Evolutionary conservation across 2,113 vertebrate genomes (phyloP).

Genomic region (Poeciliopsis occidentalis): DNA sequence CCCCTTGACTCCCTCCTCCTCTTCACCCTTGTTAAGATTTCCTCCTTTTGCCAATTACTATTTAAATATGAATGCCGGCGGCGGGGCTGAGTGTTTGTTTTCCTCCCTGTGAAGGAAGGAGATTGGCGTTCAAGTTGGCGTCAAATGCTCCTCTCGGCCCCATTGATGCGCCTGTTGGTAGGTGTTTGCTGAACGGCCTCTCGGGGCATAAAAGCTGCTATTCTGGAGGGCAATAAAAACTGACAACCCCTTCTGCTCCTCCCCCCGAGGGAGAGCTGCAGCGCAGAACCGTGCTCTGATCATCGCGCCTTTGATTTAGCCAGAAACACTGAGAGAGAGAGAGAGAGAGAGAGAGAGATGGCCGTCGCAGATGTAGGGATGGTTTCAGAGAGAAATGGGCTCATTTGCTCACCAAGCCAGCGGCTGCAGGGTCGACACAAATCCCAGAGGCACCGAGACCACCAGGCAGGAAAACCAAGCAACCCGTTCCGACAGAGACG

Average conservation of each 20-base stretch:
- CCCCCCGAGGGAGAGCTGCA: conserved; percentile 20
- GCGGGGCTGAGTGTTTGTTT: conserved; percentile 69
- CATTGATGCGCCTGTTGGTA: conserved; percentile 53
- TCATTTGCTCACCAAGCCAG: conserved; percentile 38
- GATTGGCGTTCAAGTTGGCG: conserved; percentile 38
- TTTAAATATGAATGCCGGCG: conserved; percentile 70
- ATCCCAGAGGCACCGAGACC: conserved; percentile 32
- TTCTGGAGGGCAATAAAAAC: conserved; percentile 51
- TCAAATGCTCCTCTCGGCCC: conserved; percentile 31
- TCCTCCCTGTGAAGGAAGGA: conserved; percentile 43
- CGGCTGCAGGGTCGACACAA: conserved; percentile 35
- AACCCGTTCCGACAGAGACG: neutral
- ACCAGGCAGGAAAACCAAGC: conserved; percentile 16
- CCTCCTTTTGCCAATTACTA: conserved; percentile 58
- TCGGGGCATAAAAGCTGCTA: conserved; percentile 50
- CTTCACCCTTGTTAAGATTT: conserved; percentile 32
- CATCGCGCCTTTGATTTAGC: neutral
- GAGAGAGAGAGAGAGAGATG: neutral
- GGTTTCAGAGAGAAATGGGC: conserved; percentile 41
- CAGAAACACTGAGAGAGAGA: neutral
- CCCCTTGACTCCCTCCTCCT: conserved; percentile 8
- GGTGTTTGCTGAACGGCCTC: conserved; percentile 63
- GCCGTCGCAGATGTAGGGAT: conserved; percentile 34
- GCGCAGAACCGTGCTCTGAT: conserved; percentile 4
- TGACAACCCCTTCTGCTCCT: neutral